Percentiles rank a stretch among this genome's conserved stretches.
Conservation (phyloP, 2,797 vertebrate species). For the Salmo trutta region DNA sequence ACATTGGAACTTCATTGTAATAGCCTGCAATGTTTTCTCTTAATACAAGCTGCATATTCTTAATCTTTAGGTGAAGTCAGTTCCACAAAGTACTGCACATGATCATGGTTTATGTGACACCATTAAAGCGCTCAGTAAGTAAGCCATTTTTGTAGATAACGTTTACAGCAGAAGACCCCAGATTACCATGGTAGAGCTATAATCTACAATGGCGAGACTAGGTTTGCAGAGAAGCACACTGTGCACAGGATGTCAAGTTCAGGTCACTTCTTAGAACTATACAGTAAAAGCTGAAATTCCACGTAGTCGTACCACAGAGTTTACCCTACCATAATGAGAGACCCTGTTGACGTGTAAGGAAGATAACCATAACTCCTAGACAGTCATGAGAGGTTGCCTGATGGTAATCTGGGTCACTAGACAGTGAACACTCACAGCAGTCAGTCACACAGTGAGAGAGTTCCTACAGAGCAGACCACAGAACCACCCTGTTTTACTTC, state of each 20-base stretch:
- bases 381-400: slow-evolving; percentile 34
- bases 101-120: slow-evolving; percentile 2
- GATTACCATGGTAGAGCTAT: not conserved
- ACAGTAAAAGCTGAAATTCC: not conserved
- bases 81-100: slow-evolving; percentile 19
- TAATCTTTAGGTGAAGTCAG: not conserved
- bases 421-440: not conserved
- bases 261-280: not conserved
- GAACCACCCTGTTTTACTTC: slow-evolving; percentile 31
- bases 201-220: not conserved
- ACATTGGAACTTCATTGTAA: not conserved
- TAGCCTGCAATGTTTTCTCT: not conserved
- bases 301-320: slow-evolving; percentile 28
- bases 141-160: not conserved
- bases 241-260: not conserved
- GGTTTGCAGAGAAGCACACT: not conserved
- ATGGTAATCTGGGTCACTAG: slow-evolving; percentile 40
- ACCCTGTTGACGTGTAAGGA: slow-evolving; percentile 23
- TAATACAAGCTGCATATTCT: slow-evolving; percentile 1
- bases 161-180: not conserved
- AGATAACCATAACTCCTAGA: slow-evolving; percentile 23
- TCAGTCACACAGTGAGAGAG: not conserved
- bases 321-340: slow-evolving; percentile 15
- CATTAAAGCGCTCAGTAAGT: not conserved
- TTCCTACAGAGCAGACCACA: not conserved